A percentile compares a stretch with the other conserved stretches of the same genome.
phyloP scores from a whole-genome alignment of 2,888 invertebrate species.

The Acleris sparsana region DNA sequence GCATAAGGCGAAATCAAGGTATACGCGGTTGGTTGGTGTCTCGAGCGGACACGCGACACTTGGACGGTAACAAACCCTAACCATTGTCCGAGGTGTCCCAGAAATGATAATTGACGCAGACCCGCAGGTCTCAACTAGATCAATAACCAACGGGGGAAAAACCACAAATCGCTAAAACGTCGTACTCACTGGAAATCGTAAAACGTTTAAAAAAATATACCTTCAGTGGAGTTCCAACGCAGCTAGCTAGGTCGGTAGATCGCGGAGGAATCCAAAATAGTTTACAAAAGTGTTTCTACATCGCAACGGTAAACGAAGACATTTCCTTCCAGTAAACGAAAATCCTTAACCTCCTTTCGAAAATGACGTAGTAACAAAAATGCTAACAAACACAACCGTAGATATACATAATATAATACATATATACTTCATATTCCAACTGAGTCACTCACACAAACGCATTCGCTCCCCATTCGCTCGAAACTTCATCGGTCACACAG shows the following conservation, averaged over 20 bases:
- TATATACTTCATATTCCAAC: slow-evolving; percentile 19
- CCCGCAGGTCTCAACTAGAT: slow-evolving; percentile 23
- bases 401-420: slow-evolving; percentile 45
- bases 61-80: slow-evolving; percentile 44
- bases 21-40: slow-evolving; percentile 36
- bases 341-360: slow-evolving; percentile 58
- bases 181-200: slow-evolving; percentile 47
- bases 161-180: slow-evolving; percentile 27
- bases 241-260: slow-evolving; percentile 46
- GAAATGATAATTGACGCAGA: slow-evolving; percentile 38
- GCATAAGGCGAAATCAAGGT: slow-evolving; percentile 36
- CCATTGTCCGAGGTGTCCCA: slow-evolving; percentile 47
- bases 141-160: slow-evolving; percentile 27
- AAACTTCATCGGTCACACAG: slow-evolving; percentile 11
- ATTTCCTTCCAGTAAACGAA: slow-evolving; percentile 58
- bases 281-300: slow-evolving; percentile 40
- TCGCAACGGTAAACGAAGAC: slow-evolving; percentile 46
- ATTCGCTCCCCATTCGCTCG: slow-evolving; percentile 14
- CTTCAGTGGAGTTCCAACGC: slow-evolving; percentile 52
- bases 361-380: slow-evolving; percentile 69
- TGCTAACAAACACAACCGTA: slow-evolving; percentile 71
- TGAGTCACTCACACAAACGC: slow-evolving; percentile 20
- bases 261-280: slow-evolving; percentile 57
- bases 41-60: slow-evolving; percentile 32
- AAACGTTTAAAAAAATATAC: slow-evolving; percentile 66